These are phyloP conservation scores for Myanophis thanlyinensis DNA, from an alignment of 2,113 vertebrate genomes.

Conservation along the genomic window DNA sequence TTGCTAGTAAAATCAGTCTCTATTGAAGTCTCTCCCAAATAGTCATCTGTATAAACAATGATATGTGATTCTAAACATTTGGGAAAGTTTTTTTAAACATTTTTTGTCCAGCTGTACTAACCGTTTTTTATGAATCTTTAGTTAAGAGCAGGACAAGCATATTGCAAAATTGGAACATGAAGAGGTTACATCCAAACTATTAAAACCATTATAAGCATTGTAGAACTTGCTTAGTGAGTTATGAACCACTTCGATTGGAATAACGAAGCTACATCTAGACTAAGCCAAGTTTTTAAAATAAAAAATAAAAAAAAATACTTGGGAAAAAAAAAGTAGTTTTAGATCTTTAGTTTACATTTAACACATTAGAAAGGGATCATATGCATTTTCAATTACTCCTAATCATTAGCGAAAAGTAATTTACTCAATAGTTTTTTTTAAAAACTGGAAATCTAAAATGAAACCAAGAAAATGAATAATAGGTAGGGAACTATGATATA, in stretches of 20 bases:
- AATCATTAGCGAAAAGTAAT: conserved; percentile 39
- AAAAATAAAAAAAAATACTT: not conserved
- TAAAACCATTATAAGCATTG: conserved; percentile 43
- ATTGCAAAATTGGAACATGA: conserved; percentile 60
- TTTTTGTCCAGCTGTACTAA: conserved; percentile 89
- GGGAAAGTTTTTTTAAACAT: conserved; percentile 56
- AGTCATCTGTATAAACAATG: conserved; percentile 94
- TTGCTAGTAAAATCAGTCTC: conserved; percentile 67
- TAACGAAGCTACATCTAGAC: conserved; percentile 30
- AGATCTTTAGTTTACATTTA: conserved; percentile 42
- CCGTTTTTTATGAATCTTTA: conserved; percentile 69
- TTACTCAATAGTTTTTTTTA: not conserved
- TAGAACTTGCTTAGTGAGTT: conserved; percentile 55
- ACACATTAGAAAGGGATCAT: conserved; percentile 6
- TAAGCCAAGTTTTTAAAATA: not conserved
- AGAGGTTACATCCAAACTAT: conserved; percentile 58
- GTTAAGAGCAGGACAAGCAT: conserved; percentile 63
- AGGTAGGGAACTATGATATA: not conserved
- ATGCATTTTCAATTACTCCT: conserved; percentile 10
- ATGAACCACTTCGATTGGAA: conserved; percentile 35
- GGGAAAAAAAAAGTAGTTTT: conserved; percentile 7
- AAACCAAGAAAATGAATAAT: conserved; percentile 38
- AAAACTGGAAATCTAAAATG: conserved; percentile 9
- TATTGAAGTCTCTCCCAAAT: conserved; percentile 84
- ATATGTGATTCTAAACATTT: conserved; percentile 86